phyloP scores from a whole-genome alignment of 2,888 invertebrate species.

The Eurytoma californica region DNA sequence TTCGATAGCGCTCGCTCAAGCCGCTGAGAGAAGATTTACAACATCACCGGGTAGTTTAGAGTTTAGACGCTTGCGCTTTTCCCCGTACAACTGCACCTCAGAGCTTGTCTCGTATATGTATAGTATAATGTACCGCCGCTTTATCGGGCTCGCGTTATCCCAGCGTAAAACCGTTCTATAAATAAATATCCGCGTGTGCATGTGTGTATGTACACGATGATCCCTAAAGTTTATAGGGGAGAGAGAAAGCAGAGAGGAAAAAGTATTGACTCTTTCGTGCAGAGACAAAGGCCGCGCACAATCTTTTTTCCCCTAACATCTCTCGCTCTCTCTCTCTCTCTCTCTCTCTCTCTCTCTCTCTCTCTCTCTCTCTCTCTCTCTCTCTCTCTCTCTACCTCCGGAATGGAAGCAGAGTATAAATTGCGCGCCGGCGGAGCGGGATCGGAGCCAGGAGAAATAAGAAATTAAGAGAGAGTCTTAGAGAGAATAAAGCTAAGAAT shows the following conservation, averaged over 20 bases:
- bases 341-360: slow-evolving; percentile 53
- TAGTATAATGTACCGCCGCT: not conserved
- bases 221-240: slow-evolving; percentile 18
- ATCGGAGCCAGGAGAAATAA: slow-evolving; percentile 71
- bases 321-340: slow-evolving; percentile 36
- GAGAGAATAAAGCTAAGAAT: slow-evolving; percentile 76
- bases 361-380: slow-evolving; percentile 51
- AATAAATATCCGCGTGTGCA: slow-evolving; percentile 20
- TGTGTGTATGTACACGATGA: not conserved
- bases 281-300: not conserved
- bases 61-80: slow-evolving; percentile 7
- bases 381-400: slow-evolving; percentile 40
- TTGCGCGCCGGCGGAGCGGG: slow-evolving; percentile 66
- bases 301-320: slow-evolving; percentile 57
- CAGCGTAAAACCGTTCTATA: slow-evolving; percentile 33
- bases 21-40: too few relatives aligned
- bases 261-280: too few relatives aligned
- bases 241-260: too few relatives aligned
- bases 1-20: too few relatives aligned
- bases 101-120: not conserved
- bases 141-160: slow-evolving; percentile 23
- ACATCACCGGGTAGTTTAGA: too few relatives aligned
- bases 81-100: not conserved
- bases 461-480: slow-evolving; percentile 75
- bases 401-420: slow-evolving; percentile 68